Evolutionary conservation across 2,888 invertebrate species (phyloP).

Genomic region (Chymomyza procnemis): DNA sequence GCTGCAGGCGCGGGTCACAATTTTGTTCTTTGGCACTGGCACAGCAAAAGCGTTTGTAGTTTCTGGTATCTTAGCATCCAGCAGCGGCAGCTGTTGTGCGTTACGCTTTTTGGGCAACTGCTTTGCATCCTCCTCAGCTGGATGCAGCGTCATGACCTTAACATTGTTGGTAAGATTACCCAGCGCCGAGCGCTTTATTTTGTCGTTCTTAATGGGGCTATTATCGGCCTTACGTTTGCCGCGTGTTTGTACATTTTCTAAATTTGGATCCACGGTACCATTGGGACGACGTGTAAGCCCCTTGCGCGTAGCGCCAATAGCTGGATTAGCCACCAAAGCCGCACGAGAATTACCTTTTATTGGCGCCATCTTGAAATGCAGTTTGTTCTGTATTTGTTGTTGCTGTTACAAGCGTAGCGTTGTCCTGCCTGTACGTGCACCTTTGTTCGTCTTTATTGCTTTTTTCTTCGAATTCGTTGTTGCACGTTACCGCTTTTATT

Average conservation of each 20-base stretch:
- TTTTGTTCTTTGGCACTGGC: constrained; percentile 46
- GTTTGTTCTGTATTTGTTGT: constrained; percentile 25
- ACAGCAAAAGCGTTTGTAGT: constrained; percentile 32
- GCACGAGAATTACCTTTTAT: constrained; percentile 73
- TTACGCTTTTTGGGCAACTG: constrained; percentile 57
- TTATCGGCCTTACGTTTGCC: constrained; percentile 90
- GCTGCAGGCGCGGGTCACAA: constrained; percentile 65
- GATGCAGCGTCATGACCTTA: constrained; percentile 64
- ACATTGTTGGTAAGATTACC: constrained; percentile 88
- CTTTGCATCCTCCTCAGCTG: constrained; percentile 78
- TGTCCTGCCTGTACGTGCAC: constrained; percentile 32
- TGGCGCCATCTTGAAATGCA: constrained; percentile 75
- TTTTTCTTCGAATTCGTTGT: constrained; percentile 4
- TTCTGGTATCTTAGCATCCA: constrained; percentile 64
- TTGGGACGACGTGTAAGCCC: constrained; percentile 64
- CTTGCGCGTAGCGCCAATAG: constrained; percentile 57
- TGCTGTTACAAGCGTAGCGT: constrained; percentile 29
- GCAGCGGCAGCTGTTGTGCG: constrained; percentile 56
- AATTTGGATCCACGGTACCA: constrained; percentile 71
- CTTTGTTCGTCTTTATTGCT: background rate
- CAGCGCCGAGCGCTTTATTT: constrained; percentile 89
- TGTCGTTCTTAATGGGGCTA: constrained; percentile 87
- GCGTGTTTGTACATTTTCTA: constrained; percentile 68
- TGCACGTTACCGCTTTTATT: constrained; percentile 26
- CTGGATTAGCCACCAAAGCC: constrained; percentile 51